Conservation (phyloP, 2,113 vertebrate genomes). For the Centropristis striata region DNA sequence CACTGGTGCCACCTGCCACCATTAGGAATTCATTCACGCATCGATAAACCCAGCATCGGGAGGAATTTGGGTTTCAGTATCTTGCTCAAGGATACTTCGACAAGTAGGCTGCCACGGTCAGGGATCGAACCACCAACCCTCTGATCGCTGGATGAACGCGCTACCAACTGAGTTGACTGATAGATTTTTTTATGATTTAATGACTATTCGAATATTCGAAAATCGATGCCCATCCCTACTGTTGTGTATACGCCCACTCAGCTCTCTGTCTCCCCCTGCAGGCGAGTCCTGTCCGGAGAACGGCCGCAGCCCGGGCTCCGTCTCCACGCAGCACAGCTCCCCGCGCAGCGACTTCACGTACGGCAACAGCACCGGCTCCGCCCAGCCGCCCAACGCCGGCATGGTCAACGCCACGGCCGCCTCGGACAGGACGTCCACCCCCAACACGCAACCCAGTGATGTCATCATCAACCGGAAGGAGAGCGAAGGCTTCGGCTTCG, state of each 20-base stretch:
- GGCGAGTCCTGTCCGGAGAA: slow-evolving; percentile 95
- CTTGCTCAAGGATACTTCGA: too few species aligned
- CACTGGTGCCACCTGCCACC: too few species aligned
- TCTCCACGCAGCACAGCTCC: slow-evolving; percentile 97
- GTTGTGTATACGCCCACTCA: background rate
- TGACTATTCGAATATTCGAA: too few species aligned
- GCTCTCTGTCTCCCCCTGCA: slow-evolving; percentile 68
- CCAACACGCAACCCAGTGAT: slow-evolving; percentile 90
- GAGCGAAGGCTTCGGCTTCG: slow-evolving; percentile 97
- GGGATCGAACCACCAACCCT: too few species aligned
- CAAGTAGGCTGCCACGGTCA: too few species aligned
- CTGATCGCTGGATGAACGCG: too few species aligned
- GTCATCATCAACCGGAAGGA: slow-evolving; percentile 97
- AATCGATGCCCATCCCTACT: background rate
- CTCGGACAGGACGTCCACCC: slow-evolving; percentile 84
- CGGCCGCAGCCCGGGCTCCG: slow-evolving; percentile 94
- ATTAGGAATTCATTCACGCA: too few species aligned
- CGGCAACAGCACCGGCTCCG: slow-evolving; percentile 87
- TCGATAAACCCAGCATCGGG: too few species aligned
- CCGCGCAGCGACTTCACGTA: slow-evolving; percentile 94
- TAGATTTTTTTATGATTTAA: too few species aligned
- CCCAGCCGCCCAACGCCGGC: slow-evolving; percentile 38
- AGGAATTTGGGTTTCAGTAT: too few species aligned
- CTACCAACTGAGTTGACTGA: too few species aligned
- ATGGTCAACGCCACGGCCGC: slow-evolving; percentile 67